A percentile compares a stretch with the other conserved stretches of the same genome.
phyloP scores from a whole-genome alignment of 1,140 invertebrate genomes.

The Vollenhovia emeryi region DNA sequence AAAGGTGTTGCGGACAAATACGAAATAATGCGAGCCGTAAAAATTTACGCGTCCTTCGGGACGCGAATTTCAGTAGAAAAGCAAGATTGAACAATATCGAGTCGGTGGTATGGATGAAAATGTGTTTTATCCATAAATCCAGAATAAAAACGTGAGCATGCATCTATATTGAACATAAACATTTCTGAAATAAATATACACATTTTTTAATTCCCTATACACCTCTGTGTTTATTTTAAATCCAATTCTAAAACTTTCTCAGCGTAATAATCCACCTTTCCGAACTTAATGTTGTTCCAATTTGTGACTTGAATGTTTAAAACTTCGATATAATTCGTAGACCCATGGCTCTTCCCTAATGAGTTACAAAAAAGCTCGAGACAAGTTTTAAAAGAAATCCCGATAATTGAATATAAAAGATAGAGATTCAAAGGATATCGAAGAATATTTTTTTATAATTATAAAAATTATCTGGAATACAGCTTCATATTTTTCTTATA shows the following conservation, averaged over 20 bases:
- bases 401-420: background rate
- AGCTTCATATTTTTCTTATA: background rate
- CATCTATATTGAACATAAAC: background rate
- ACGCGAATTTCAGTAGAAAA: slow-evolving; percentile 34
- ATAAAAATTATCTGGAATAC: background rate
- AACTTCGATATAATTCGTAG: background rate
- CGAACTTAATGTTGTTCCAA: background rate
- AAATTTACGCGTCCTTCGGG: slow-evolving; percentile 32
- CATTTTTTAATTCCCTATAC: background rate
- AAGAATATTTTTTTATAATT: background rate
- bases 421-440: background rate
- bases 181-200: background rate
- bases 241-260: background rate
- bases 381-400: background rate
- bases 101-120: slow-evolving; percentile 1
- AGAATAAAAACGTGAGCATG: background rate
- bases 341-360: background rate
- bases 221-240: background rate
- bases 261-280: background rate
- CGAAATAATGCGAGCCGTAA: slow-evolving; percentile 25
- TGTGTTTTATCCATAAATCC: slow-evolving; percentile 12
- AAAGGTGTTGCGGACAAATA: slow-evolving; percentile 12
- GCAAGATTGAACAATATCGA: slow-evolving; percentile 23
- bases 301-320: background rate
- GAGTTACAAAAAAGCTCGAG: background rate